These are phyloP conservation scores for Rhinophrynus dorsalis DNA, from an alignment of 2,797 vertebrate genomes.

Conservation along the genomic window DNA sequence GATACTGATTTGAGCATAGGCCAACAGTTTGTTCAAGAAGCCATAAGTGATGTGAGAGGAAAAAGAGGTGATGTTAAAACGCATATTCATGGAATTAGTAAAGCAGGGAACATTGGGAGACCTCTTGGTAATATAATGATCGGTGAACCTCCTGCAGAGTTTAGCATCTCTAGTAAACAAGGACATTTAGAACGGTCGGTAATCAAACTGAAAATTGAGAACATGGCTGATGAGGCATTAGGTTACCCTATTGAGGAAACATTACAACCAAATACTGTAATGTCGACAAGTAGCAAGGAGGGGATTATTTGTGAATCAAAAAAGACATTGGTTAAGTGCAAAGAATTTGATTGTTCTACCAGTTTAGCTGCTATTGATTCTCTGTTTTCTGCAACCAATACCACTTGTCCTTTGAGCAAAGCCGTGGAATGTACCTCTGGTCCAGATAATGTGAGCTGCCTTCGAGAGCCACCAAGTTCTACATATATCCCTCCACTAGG, in stretches of 20 bases:
- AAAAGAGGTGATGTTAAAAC: background rate
- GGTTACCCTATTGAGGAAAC: conserved; percentile 64
- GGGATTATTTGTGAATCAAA: conserved; percentile 19
- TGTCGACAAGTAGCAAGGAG: conserved; percentile 6
- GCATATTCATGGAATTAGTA: background rate
- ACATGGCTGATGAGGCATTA: conserved; percentile 47
- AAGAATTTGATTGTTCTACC: conserved; percentile 6
- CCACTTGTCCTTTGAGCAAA: conserved; percentile 38
- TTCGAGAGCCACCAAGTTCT: conserved; percentile 64
- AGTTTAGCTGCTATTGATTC: conserved; percentile 2
- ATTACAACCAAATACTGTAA: conserved; percentile 40
- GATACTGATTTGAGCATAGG: background rate
- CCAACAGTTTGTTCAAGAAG: background rate
- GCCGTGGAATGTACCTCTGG: conserved; percentile 15
- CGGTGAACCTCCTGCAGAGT: background rate
- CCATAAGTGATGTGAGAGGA: background rate
- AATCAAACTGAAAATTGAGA: conserved; percentile 55
- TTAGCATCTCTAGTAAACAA: conserved; percentile 20
- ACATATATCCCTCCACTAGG: conserved; percentile 60
- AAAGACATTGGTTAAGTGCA: background rate
- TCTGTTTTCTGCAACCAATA: conserved; percentile 52
- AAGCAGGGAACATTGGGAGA: background rate
- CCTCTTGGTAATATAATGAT: background rate
- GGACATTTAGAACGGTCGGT: conserved; percentile 57
- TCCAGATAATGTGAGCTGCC: background rate